These are phyloP conservation scores for Orussus abietinus DNA, from an alignment of 1,140 invertebrate genomes.

Conservation along the genomic window DNA sequence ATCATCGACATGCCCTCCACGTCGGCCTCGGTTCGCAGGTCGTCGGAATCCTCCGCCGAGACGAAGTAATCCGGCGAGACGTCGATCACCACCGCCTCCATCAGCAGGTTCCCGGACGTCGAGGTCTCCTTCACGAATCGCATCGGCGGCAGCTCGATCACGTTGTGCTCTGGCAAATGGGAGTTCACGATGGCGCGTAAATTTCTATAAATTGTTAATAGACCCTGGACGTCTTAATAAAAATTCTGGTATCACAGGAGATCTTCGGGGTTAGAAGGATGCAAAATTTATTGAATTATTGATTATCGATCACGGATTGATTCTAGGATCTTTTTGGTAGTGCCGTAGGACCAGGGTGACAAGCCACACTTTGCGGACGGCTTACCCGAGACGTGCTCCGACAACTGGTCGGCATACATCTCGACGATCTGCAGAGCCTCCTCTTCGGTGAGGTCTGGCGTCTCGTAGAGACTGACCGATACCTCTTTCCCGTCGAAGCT, in stretches of 20 bases:
- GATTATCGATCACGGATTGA: no score
- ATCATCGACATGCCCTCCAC: constrained; percentile 78
- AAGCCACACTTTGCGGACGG: no score
- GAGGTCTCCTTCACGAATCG: constrained; percentile 86
- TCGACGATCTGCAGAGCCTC: constrained; percentile 87
- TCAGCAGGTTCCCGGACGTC: constrained; percentile 76
- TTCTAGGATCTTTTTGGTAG: no score
- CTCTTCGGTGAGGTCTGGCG: constrained; percentile 85
- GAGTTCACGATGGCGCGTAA: no score
- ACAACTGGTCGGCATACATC: constrained; percentile 89
- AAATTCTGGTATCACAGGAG: no score
- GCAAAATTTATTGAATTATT: no score
- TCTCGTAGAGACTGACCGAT: constrained; percentile 85
- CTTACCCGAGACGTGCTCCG: constrained; percentile 76
- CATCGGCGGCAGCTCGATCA: constrained; percentile 83
- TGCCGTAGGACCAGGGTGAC: no score
- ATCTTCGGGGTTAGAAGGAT: no score
- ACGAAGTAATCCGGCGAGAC: constrained; percentile 80
- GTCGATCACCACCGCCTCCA: constrained; percentile 89
- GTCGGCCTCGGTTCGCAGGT: constrained; percentile 78
- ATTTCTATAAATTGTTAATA: no score
- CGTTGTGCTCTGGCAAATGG: constrained; percentile 70
- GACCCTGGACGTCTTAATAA: no score
- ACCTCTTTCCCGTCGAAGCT: constrained; percentile 89
- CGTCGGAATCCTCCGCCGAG: constrained; percentile 73